These are phyloP conservation scores for Potamarius usumacintae DNA, from an alignment of 2,113 vertebrate genomes.

Conservation along the genomic window DNA sequence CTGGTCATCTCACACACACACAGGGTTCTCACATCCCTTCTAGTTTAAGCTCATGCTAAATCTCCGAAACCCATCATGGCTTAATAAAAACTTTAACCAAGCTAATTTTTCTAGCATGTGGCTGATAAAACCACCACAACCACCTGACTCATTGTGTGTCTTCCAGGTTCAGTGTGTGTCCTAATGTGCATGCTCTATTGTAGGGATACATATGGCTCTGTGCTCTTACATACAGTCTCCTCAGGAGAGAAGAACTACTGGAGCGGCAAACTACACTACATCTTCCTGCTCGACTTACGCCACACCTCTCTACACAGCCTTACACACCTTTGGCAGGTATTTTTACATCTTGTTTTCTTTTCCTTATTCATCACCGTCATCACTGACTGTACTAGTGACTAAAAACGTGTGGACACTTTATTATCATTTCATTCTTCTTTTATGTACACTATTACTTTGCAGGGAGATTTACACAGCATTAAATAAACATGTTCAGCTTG, in stretches of 20 bases:
- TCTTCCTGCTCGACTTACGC: slow-evolving; percentile 54
- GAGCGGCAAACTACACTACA: slow-evolving; percentile 56
- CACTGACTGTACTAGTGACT: not conserved
- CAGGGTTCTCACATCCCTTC: not conserved
- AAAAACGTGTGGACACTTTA: not conserved
- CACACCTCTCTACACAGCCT: slow-evolving; percentile 51
- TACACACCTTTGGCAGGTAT: slow-evolving; percentile 58
- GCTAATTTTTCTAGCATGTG: not conserved
- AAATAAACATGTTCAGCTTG: slow-evolving; percentile 20
- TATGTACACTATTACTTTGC: not conserved
- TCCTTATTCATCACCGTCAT: not conserved
- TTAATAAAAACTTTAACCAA: not conserved
- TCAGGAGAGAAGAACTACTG: slow-evolving; percentile 56
- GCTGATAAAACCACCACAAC: not conserved
- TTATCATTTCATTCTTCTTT: not conserved
- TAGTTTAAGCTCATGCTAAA: not conserved
- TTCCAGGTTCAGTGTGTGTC: slow-evolving; percentile 34
- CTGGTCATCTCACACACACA: not conserved
- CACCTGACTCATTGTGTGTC: not conserved
- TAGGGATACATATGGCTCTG: slow-evolving; percentile 65
- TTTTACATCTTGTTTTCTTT: slow-evolving; percentile 41
- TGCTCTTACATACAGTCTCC: slow-evolving; percentile 57
- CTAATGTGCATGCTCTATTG: slow-evolving; percentile 64
- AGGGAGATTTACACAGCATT: not conserved
- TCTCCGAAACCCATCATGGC: not conserved